A percentile compares a stretch with the other conserved stretches of the same genome.
phyloP scores from a whole-genome alignment of 2,888 invertebrate species.

The Ctenicera cuprea region DNA sequence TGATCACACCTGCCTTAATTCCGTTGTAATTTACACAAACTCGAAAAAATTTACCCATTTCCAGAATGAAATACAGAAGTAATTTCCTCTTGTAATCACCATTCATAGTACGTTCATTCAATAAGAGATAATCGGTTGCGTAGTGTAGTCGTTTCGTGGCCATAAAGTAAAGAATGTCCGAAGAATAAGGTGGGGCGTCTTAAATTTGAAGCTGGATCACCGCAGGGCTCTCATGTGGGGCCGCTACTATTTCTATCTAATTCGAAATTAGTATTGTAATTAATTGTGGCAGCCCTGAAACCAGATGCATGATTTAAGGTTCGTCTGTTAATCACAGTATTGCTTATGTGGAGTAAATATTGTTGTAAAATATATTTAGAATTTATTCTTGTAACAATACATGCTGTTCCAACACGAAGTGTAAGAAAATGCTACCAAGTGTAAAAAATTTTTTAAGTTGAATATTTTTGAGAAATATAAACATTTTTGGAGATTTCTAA shows the following conservation, averaged over 20 bases:
- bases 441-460: too few species aligned
- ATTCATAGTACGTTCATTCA: slow-evolving; percentile 21
- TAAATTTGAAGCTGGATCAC: slow-evolving; percentile 16
- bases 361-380: too few species aligned
- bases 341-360: background rate
- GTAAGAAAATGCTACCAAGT: too few species aligned
- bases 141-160: background rate
- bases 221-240: slow-evolving; percentile 34
- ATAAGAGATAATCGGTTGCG: slow-evolving; percentile 24
- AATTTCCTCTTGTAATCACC: slow-evolving; percentile 20
- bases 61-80: slow-evolving; percentile 8
- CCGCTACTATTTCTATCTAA: slow-evolving; percentile 40
- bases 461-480: too few species aligned
- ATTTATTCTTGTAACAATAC: too few species aligned
- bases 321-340: too few species aligned
- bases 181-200: slow-evolving; percentile 11
- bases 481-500: too few species aligned
- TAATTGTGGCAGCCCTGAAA: slow-evolving; percentile 16
- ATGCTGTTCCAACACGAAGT: too few species aligned
- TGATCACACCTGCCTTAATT: slow-evolving; percentile 1
- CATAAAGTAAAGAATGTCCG: slow-evolving; percentile 32
- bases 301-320: too few species aligned
- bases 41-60: background rate
- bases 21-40: background rate
- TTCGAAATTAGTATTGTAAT: slow-evolving; percentile 31